These are phyloP conservation scores for Drosophila subpulchrella DNA, from an alignment of 1,140 invertebrate species.

Conservation along the genomic window DNA sequence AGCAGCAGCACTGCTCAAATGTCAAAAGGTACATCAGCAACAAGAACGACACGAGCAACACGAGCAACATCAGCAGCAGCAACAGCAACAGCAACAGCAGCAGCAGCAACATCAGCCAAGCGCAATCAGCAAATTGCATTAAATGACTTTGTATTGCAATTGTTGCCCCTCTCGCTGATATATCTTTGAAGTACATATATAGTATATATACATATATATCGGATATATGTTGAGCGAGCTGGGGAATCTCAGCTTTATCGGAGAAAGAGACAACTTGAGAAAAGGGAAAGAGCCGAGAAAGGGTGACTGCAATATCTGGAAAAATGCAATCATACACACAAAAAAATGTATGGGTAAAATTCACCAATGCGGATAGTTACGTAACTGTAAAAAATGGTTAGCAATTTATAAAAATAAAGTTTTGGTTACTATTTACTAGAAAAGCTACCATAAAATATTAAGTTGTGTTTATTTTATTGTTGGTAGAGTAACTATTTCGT, in stretches of 20 bases:
- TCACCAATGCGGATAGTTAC: no score
- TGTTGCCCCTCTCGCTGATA: conserved; percentile 13
- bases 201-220: conserved; percentile 1
- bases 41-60: conserved; percentile 19
- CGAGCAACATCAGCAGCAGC: conserved; percentile 8
- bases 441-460: no score
- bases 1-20: conserved; percentile 52
- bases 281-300: not conserved
- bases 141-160: conserved; percentile 74
- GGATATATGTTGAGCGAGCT: not conserved
- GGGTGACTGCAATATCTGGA: not conserved
- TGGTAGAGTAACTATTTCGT: no score
- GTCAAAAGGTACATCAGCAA: conserved; percentile 62
- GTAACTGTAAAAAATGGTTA: no score
- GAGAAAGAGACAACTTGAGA: conserved; percentile 2
- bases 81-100: conserved; percentile 21
- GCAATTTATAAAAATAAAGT: no score
- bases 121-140: conserved; percentile 78
- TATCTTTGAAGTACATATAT: not conserved
- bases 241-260: conserved; percentile 12
- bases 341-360: no score
- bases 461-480: no score
- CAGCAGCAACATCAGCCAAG: conserved; percentile 54
- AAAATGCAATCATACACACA: no score
- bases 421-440: no score